Evolutionary conservation across 2,797 vertebrate genomes (phyloP).

Genomic region (Rhinatrema bivittatum): DNA sequence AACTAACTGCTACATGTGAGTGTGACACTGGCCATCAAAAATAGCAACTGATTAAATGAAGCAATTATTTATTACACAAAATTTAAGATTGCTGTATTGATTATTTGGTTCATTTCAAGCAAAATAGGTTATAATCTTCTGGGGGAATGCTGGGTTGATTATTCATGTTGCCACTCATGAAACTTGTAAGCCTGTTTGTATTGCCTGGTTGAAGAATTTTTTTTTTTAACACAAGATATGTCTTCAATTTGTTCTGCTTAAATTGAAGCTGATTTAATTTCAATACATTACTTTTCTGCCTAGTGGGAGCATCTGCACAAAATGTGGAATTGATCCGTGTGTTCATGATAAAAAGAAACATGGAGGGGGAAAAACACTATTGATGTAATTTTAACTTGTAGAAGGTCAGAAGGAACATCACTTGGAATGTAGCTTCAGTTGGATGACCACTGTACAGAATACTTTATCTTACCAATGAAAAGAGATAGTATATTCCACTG

Average conservation of each 20-base stretch:
- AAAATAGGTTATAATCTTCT: conserved; percentile 21
- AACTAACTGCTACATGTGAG: conserved; percentile 29
- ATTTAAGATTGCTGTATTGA: conserved; percentile 26
- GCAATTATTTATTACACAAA: conserved; percentile 28
- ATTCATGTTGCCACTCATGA: conserved; percentile 20
- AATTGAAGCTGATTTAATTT: conserved; percentile 40
- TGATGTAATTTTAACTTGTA: conserved; percentile 29
- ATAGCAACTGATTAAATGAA: conserved; percentile 12
- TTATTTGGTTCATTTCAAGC: conserved; percentile 23
- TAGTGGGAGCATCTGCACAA: conserved; percentile 9
- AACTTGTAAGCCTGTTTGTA: conserved; percentile 22
- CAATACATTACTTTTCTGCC: conserved; percentile 34
- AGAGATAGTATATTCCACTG: conserved; percentile 6
- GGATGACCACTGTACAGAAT: conserved; percentile 16
- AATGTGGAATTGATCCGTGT: conserved; percentile 38
- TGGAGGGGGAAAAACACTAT: conserved; percentile 22
- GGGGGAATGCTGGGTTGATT: conserved; percentile 11
- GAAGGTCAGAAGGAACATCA: conserved; percentile 22
- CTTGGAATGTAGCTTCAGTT: conserved; percentile 19
- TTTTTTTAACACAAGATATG: conserved; percentile 9
- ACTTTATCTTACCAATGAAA: too few species aligned
- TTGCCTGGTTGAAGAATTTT: conserved; percentile 17
- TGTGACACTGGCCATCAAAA: conserved; percentile 19
- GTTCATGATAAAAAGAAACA: conserved; percentile 16
- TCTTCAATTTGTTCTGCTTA: conserved; percentile 39